Evolutionary conservation across 2,113 vertebrate genomes (phyloP).

Genomic region (Limanda limanda): DNA sequence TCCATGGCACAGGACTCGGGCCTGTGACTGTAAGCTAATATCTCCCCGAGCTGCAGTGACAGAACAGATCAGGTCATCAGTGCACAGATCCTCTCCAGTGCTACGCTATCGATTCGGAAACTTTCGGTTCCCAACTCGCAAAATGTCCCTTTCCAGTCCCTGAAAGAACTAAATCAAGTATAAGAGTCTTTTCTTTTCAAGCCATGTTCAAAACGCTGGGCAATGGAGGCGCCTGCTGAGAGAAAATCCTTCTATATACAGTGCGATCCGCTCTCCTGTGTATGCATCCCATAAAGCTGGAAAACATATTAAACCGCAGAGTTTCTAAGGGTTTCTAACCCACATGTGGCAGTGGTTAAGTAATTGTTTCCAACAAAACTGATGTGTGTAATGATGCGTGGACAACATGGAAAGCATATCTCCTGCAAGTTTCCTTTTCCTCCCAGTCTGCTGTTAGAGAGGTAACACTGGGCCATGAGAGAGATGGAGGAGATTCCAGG

Average conservation of each 20-base stretch:
- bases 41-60: conserved; percentile 1
- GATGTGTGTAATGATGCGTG: conserved; percentile 56
- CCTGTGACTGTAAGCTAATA: neutral
- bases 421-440: conserved; percentile 23
- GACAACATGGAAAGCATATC: conserved; percentile 41
- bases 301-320: conserved; percentile 39
- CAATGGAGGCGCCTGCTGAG: conserved; percentile 22
- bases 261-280: conserved; percentile 27
- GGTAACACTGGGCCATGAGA: conserved; percentile 32
- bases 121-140: conserved; percentile 9
- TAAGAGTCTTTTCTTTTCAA: neutral
- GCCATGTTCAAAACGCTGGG: conserved; percentile 5
- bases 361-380: conserved; percentile 54
- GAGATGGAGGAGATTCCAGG: conserved; percentile 18
- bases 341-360: conserved; percentile 56
- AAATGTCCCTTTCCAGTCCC: neutral
- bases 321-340: conserved; percentile 31
- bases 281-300: conserved; percentile 36
- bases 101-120: conserved; percentile 29
- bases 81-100: conserved; percentile 17
- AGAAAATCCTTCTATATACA: conserved; percentile 19
- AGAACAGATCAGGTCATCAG: conserved; percentile 7
- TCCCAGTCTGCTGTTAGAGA: conserved; percentile 9
- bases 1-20: neutral
- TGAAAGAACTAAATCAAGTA: neutral